These are phyloP conservation scores for Clarias platycephalus DNA, from an alignment of 2,797 vertebrate species.

Conservation along the genomic window DNA sequence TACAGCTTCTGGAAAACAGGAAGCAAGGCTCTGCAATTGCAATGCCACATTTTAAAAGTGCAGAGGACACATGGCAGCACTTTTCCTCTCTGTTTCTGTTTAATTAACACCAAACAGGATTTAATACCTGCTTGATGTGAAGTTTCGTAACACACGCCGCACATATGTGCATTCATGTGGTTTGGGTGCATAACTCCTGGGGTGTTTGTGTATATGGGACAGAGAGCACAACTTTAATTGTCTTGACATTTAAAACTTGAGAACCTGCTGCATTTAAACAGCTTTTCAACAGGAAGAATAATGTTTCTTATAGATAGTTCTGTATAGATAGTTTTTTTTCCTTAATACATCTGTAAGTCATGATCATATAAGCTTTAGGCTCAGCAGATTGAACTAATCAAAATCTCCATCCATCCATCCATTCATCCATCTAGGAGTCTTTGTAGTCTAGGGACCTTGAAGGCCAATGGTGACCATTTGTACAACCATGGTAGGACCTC, in stretches of 20 bases:
- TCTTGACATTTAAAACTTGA: not conserved
- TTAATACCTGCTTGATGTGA: constrained; percentile 68
- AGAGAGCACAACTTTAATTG: not conserved
- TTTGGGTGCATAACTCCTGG: constrained; percentile 3
- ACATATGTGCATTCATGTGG: constrained; percentile 58
- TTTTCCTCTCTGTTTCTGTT: constrained; percentile 77
- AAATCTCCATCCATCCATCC: no score
- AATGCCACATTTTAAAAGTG: constrained; percentile 45
- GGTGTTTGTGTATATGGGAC: constrained; percentile 2
- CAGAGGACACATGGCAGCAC: constrained; percentile 72
- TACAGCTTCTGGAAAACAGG: constrained; percentile 50
- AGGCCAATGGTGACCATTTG: no score
- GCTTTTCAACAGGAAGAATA: not conserved
- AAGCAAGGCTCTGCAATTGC: constrained; percentile 24
- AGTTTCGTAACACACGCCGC: constrained; percentile 45
- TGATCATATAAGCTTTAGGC: not conserved
- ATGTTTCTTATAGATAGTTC: not conserved
- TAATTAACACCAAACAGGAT: constrained; percentile 74
- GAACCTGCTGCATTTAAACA: not conserved
- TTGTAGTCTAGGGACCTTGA: no score
- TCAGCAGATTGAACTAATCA: not conserved
- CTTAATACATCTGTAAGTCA: not conserved
- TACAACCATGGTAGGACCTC: no score
- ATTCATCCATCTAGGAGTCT: no score
- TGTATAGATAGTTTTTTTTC: not conserved